Evolutionary conservation across 2,888 invertebrate genomes (phyloP), one percentile per base, ranked within the genome.

Genomic region (Sabatieria punctata): DNA sequence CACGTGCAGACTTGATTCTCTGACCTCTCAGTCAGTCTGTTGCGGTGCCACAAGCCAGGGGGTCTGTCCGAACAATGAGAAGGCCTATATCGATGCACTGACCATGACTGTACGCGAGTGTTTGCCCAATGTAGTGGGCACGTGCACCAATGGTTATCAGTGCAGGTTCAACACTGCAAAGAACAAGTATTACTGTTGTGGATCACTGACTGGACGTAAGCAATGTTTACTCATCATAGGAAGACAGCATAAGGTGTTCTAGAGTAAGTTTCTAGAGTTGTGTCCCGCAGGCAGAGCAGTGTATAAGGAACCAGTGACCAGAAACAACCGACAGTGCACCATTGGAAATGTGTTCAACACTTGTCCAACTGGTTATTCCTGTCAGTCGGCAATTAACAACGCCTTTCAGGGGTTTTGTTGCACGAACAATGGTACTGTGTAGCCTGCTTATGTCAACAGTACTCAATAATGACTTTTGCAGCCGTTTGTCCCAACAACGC

Each of bases 21-120:
- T 61, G 33, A 57, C 55, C 4, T 46, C 52, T 8, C 52, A 52
- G 25, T 53, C 57, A 43, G 58, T 61, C 2, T 61, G 61, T 42
- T 61, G 61, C 46, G 61, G 61, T 6, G 51, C 57, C 1, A 53
- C 51, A 1, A 52, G 50, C 35, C 54, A 55, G 55, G 57, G 57
- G 54, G 47, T 47, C 13, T 47, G 47, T 23, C 37, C 37, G 4
- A 15, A n/a, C n/a, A 24, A 19, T 18, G 24, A 47, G 24, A 23
- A 25, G 13, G 43, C 47, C 6, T 47, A 24, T 43, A 19, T 47
- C 13, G 42, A 47, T 18, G 43, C 43, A n/a, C 15, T 43, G 26
- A 42, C 47, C 2, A 22, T 22, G 18, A 8, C 15, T 6, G 22
- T 39, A 2, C 11, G 23, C 13, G 25, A 27, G 19, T 47, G 47